phyloP scores from a whole-genome alignment of 2,888 invertebrate species.

The Pomacea canaliculata region DNA sequence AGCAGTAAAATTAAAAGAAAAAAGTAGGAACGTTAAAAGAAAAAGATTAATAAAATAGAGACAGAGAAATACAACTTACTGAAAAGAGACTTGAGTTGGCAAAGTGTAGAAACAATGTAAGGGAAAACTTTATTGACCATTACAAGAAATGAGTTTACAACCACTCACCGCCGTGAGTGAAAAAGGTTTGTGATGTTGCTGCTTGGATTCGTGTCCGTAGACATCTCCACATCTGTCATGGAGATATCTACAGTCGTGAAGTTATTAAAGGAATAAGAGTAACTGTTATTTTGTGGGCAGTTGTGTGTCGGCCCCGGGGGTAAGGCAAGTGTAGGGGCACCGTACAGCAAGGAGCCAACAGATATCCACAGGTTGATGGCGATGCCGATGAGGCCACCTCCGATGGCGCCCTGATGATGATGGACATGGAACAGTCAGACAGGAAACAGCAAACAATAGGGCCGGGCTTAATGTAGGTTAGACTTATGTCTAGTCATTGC shows the following conservation, averaged over 20 bases:
- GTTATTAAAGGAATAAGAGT: not conserved
- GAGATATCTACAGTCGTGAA: not conserved
- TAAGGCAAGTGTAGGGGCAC: constrained; percentile 7
- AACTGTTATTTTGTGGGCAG: constrained; percentile 6
- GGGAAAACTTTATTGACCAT: too few species aligned
- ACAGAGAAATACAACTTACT: too few species aligned
- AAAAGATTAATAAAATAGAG: too few species aligned
- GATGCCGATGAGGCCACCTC: constrained; percentile 20
- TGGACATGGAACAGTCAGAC: too few species aligned
- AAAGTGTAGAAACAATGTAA: not conserved
- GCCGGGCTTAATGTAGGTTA: too few species aligned
- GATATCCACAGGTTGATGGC: constrained; percentile 19
- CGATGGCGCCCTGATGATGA: constrained; percentile 20
- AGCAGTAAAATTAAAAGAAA: too few species aligned
- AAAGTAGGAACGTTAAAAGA: too few species aligned
- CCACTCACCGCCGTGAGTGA: too few species aligned
- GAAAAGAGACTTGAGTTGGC: too few species aligned
- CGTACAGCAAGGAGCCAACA: constrained; percentile 28
- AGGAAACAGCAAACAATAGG: too few species aligned
- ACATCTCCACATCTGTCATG: not conserved
- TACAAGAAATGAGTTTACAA: too few species aligned
- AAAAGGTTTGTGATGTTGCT: not conserved
- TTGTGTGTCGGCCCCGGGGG: constrained; percentile 18
- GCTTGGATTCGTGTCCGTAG: not conserved
- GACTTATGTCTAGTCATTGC: too few species aligned